Evolutionary conservation across 1,140 invertebrate species (phyloP), one percentile per base, ranked within the genome.

Genomic region (Drosophila pallidifrons): DNA sequence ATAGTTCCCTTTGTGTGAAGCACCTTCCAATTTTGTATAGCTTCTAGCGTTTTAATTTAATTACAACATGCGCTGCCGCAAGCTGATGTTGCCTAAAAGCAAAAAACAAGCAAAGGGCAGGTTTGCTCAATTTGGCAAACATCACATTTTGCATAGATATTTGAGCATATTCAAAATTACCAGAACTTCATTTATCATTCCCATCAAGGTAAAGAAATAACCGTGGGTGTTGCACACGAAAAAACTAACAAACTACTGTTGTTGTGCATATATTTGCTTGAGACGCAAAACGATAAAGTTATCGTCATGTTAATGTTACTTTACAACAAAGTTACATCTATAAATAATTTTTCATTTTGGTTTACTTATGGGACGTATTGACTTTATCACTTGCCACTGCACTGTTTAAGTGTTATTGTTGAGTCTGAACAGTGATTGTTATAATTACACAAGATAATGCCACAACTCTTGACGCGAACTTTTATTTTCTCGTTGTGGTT

Each of bases 401-500:
- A 60, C 46, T 52, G 55, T 60, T 60, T 59, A 54, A 68, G 47
- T 68, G 47, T 54, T 41, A 68, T 74, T 74, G 65, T 68, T 74
- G 25, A 74, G 52, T 77, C 79, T 82, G 68, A 70, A 72, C 77
- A 83, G 65, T 73, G 35, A 43, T 72, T 75, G 72, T 76, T 72
- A 55, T 82, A 87, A 86, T 86, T 87, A 68, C 82, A 67, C 82
- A 86, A 86, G 75, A 87, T 77, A 82, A 85, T 81, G 47, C 59
- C 63, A 72, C 30, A 79, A 61, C 72, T 68, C 52, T 61, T 58
- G 60, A 61, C 58, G 74, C 61, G 69, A 47, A 54, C 30, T 61
- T 52, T 49, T 32, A 49, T 43, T 43, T 41, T 43, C 35, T 46
- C 20, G 20, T 3, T 25, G 20, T 20, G 20, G 20, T n/a, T n/a